These are phyloP conservation scores for Salminus brasiliensis DNA, from an alignment of 2,113 vertebrate species.

Conservation along the genomic window DNA sequence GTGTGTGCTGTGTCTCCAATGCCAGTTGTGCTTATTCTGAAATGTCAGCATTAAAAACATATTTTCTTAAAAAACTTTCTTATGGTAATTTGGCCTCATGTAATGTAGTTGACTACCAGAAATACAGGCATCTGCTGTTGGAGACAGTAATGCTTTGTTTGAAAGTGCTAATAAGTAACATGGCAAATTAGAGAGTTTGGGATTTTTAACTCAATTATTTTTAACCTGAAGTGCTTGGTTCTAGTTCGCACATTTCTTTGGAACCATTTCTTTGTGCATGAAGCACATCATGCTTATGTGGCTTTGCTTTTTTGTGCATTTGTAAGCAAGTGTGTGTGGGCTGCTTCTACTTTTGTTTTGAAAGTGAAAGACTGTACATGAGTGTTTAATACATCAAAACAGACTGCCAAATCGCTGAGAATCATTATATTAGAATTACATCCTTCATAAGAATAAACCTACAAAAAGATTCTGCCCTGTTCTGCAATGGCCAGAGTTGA, in stretches of 20 bases:
- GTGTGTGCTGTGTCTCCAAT: conserved; percentile 14
- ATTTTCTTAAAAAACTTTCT: neutral
- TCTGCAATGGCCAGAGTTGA: too few species aligned
- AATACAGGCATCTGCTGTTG: neutral
- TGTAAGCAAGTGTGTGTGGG: neutral
- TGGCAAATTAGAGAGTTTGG: neutral
- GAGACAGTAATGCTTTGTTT: conserved; percentile 18
- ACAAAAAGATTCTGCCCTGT: too few species aligned
- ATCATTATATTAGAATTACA: too few species aligned
- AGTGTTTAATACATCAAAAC: too few species aligned
- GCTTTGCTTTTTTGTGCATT: neutral
- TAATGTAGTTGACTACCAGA: too few species aligned
- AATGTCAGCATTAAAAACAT: neutral
- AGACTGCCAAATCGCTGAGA: too few species aligned
- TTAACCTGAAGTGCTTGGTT: neutral
- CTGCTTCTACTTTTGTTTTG: neutral
- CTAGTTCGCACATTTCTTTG: neutral
- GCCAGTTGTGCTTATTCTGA: neutral
- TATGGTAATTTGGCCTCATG: neutral
- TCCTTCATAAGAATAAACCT: too few species aligned
- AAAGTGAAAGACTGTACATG: too few species aligned
- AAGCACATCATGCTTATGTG: neutral
- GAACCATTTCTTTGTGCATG: neutral
- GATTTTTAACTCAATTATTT: too few species aligned
- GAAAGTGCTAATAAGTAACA: neutral